These are phyloP conservation scores for Anolis carolinensis DNA, from an alignment of 2,113 vertebrate genomes.

Conservation along the genomic window DNA sequence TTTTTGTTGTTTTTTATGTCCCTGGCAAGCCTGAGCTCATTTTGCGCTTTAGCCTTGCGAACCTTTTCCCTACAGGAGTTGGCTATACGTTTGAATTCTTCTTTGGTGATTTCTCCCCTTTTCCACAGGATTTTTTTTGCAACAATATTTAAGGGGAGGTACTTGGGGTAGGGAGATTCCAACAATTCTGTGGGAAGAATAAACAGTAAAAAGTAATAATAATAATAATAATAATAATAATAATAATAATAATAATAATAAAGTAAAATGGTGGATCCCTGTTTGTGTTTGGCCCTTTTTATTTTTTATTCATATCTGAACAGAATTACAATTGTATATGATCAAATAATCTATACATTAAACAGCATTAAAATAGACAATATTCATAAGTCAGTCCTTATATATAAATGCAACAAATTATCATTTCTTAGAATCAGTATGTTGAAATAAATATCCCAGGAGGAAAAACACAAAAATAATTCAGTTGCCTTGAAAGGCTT, in stretches of 20 bases:
- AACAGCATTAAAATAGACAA: constrained; percentile 22
- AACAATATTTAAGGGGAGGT: background rate
- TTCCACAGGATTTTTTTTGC: background rate
- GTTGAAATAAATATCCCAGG: constrained; percentile 2
- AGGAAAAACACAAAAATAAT: background rate
- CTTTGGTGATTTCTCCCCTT: too few relatives aligned
- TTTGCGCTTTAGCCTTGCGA: too few relatives aligned
- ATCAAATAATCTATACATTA: constrained; percentile 22
- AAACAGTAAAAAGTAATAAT: background rate
- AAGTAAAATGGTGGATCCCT: background rate
- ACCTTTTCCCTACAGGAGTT: too few relatives aligned
- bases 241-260: too few relatives aligned
- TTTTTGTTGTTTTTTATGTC: too few relatives aligned
- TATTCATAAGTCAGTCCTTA: constrained; percentile 13
- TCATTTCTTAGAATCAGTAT: background rate
- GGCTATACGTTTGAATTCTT: too few relatives aligned
- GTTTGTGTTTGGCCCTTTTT: background rate
- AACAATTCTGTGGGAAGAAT: background rate
- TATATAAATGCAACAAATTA: constrained; percentile 8
- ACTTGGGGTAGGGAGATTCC: background rate
- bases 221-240: too few relatives aligned
- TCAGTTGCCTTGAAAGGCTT: background rate
- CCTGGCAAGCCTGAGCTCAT: too few relatives aligned
- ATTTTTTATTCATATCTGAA: constrained; percentile 4
- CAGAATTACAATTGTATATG: constrained; percentile 23